Percentiles rank a stretch among this genome's conserved stretches.
These are phyloP conservation scores for Nibea albiflora DNA, from an alignment of 2,113 vertebrate species.

Conservation along the genomic window DNA sequence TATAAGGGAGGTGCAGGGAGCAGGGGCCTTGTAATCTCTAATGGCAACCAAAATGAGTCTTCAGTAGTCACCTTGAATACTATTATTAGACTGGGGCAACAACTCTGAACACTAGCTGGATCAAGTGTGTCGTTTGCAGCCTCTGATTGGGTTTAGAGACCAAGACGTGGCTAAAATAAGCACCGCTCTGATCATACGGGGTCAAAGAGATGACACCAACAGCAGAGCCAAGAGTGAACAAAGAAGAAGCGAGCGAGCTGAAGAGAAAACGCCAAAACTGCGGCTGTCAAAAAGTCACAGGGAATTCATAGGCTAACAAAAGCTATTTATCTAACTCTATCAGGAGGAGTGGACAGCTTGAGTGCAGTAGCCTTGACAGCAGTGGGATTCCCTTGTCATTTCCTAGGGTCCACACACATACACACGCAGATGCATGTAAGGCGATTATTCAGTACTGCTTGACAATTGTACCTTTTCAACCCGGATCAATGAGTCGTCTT, in stretches of 20 bases:
- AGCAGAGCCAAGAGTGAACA: slow-evolving; percentile 10
- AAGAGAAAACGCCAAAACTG: slow-evolving; percentile 58
- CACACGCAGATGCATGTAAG: slow-evolving; percentile 43
- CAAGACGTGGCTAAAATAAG: slow-evolving; percentile 44
- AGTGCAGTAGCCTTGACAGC: slow-evolving; percentile 68
- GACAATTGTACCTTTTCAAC: slow-evolving; percentile 83
- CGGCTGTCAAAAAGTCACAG: slow-evolving; percentile 61
- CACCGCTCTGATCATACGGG: slow-evolving; percentile 25
- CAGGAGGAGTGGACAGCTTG: slow-evolving; percentile 64
- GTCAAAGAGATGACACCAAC: slow-evolving; percentile 45
- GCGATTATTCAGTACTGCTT: slow-evolving; percentile 79
- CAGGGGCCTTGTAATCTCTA: slow-evolving; percentile 48
- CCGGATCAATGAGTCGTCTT: slow-evolving; percentile 77
- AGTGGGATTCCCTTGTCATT: slow-evolving; percentile 72
- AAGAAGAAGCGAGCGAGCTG: slow-evolving; percentile 27
- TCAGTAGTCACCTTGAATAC: slow-evolving; percentile 58
- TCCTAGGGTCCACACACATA: slow-evolving; percentile 56
- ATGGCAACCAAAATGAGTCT: slow-evolving; percentile 60
- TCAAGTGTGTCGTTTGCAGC: slow-evolving; percentile 25
- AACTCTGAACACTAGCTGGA: slow-evolving; percentile 47
- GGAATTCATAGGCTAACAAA: slow-evolving; percentile 59
- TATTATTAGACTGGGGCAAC: slow-evolving; percentile 64
- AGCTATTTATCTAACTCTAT: slow-evolving; percentile 66
- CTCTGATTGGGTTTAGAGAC: slow-evolving; percentile 31
- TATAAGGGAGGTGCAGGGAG: not conserved